These are phyloP conservation scores for Brienomyrus longianalis DNA, from an alignment of 2,113 vertebrate genomes.

Conservation along the genomic window DNA sequence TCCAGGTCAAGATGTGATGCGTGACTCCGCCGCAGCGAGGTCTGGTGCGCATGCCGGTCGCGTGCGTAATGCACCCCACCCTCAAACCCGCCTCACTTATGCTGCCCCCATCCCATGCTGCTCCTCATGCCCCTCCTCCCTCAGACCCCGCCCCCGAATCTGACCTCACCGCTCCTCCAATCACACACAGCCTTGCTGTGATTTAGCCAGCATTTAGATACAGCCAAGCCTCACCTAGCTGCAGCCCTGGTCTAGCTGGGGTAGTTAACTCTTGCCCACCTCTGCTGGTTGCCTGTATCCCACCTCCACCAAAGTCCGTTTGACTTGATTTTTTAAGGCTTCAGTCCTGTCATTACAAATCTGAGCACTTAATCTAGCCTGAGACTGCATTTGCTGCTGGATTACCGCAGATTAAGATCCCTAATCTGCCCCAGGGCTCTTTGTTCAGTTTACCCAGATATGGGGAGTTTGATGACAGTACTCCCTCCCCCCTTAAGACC, in stretches of 20 bases:
- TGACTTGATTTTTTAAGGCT: constrained; percentile 60
- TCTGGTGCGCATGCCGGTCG: not conserved
- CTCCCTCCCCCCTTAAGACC: not conserved
- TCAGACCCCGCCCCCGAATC: not conserved
- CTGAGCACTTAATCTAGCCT: constrained; percentile 63
- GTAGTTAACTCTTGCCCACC: not conserved
- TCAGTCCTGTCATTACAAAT: constrained; percentile 61
- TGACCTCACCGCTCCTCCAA: not conserved
- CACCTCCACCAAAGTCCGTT: constrained; percentile 10
- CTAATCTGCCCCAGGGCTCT: constrained; percentile 55
- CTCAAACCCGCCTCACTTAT: not conserved
- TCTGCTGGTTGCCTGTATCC: not conserved
- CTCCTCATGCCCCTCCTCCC: not conserved
- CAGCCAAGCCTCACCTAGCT: not conserved
- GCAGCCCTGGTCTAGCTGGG: not conserved
- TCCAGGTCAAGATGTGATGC: constrained; percentile 66
- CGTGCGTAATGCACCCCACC: not conserved
- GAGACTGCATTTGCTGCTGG: constrained; percentile 62
- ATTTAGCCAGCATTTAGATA: not conserved
- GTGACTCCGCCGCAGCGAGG: constrained; percentile 26
- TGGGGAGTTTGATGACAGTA: constrained; percentile 37
- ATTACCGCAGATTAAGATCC: constrained; percentile 65
- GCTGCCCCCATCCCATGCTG: not conserved
- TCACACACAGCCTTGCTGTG: not conserved
- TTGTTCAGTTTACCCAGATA: constrained; percentile 59